Conservation (phyloP, 2,113 vertebrate genomes). For the Passerina amoena region DNA sequence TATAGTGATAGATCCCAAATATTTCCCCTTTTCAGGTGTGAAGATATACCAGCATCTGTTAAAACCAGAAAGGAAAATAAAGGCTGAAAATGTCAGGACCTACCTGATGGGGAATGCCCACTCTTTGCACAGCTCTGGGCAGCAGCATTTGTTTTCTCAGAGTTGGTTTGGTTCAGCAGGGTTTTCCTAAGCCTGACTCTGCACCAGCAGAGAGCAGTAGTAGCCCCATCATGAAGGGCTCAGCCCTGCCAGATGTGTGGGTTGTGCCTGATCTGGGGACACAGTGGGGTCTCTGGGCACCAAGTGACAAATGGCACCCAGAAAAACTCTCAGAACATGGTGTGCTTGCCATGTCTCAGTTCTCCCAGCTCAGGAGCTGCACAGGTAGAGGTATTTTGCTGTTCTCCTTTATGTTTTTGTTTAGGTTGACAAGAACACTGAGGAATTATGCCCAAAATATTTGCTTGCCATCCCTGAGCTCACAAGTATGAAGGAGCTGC, state of each 20-base stretch:
- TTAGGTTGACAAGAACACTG: not conserved
- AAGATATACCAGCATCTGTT: not conserved
- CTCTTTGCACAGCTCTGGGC: not conserved
- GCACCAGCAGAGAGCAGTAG: conserved; percentile 31
- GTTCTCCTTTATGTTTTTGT: not conserved
- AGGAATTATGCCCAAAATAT: not conserved
- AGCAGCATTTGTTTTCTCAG: not conserved
- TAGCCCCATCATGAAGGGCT: not conserved
- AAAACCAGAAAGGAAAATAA: not conserved
- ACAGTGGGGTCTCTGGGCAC: not conserved
- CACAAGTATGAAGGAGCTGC: not conserved
- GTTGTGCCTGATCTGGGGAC: not conserved
- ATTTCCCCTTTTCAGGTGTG: not conserved
- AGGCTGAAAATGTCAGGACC: not conserved
- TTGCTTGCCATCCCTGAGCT: not conserved
- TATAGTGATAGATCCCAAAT: not conserved
- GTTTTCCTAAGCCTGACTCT: not conserved
- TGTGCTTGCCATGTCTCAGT: not conserved
- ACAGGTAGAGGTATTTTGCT: not conserved
- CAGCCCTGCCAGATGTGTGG: not conserved
- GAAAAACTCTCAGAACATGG: not conserved
- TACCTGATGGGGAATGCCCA: not conserved
- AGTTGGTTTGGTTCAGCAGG: rapidly evolving
- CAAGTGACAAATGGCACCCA: not conserved
- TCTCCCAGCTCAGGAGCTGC: not conserved